A percentile compares a stretch with the other conserved stretches of the same genome.
Evolutionary conservation across 2,888 invertebrate species (phyloP).

Genomic region (Xanthorhoe spadicearia): DNA sequence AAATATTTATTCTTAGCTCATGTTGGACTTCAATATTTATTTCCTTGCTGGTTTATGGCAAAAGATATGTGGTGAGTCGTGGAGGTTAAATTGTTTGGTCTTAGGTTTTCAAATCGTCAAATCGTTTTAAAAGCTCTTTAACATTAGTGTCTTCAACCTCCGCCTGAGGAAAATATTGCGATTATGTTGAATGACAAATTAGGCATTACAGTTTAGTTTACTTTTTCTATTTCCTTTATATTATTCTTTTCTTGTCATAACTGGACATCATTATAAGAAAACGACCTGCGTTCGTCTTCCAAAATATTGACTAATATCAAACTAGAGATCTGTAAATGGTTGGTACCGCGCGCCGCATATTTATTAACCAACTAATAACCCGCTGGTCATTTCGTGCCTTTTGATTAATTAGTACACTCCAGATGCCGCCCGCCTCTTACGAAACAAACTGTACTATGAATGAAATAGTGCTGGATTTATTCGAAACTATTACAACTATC

Average conservation of each 20-base stretch:
- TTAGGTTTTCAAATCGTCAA: not conserved
- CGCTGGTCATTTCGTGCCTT: slow-evolving; percentile 58
- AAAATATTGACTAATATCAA: slow-evolving; percentile 1
- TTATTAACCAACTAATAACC: slow-evolving; percentile 63
- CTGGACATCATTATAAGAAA: not conserved
- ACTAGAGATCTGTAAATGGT: slow-evolving; percentile 50
- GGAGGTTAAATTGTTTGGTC: not conserved
- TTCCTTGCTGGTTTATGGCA: not conserved
- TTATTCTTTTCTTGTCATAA: not conserved
- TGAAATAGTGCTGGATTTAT: slow-evolving; percentile 39
- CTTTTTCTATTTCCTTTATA: not conserved
- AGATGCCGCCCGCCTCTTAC: slow-evolving; percentile 47
- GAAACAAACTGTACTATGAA: slow-evolving; percentile 41
- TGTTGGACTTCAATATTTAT: slow-evolving; percentile 10
- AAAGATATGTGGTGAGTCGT: not conserved
- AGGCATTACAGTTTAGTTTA: too few species aligned
- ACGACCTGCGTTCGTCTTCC: not conserved
- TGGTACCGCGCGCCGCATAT: slow-evolving; percentile 52
- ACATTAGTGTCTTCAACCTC: too few species aligned
- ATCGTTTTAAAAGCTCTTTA: not conserved
- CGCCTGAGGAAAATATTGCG: too few species aligned
- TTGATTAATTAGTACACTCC: slow-evolving; percentile 64
- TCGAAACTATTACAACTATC: slow-evolving; percentile 42
- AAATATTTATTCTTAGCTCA: slow-evolving; percentile 17
- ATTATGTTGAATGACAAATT: too few species aligned